Evolutionary conservation across 2,113 vertebrate species (phyloP).

Genomic region (Myxocyprinus asiaticus): DNA sequence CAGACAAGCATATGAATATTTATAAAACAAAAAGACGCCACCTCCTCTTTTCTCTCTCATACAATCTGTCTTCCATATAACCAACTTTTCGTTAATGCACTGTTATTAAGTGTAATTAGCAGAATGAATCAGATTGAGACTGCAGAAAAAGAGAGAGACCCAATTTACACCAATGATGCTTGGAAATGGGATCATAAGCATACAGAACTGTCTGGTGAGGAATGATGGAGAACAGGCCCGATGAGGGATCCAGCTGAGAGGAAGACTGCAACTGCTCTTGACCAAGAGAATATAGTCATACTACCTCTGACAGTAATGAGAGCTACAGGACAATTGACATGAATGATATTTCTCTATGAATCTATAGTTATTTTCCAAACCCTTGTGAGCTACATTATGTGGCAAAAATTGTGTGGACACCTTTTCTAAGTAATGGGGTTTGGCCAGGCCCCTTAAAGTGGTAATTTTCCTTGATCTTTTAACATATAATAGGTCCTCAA

Average conservation of each 20-base stretch:
- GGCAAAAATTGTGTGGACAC: too few relatives aligned
- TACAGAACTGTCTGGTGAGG: not conserved
- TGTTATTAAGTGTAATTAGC: conserved; percentile 63
- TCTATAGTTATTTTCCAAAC: not conserved
- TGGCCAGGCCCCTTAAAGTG: too few relatives aligned
- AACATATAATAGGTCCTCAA: too few relatives aligned
- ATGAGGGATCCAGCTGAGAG: not conserved
- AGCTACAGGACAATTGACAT: conserved; percentile 14
- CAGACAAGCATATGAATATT: conserved; percentile 47
- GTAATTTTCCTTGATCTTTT: too few relatives aligned
- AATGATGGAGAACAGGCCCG: conserved; percentile 34
- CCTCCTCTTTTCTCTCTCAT: conserved; percentile 27
- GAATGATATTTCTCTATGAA: not conserved
- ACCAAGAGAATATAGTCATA: not conserved
- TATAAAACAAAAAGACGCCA: conserved; percentile 30
- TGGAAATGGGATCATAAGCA: not conserved
- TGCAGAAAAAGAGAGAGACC: conserved; percentile 42
- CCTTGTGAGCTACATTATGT: not conserved
- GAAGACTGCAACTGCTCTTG: too few relatives aligned
- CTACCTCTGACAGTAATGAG: not conserved
- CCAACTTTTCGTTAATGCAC: conserved; percentile 54
- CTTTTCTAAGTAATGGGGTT: too few relatives aligned
- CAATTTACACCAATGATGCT: conserved; percentile 38
- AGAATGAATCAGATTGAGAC: conserved; percentile 45
- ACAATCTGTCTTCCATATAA: too few relatives aligned